phyloP scores from a whole-genome alignment of 2,113 vertebrate genomes.

The Hirundichthys speculiger region DNA sequence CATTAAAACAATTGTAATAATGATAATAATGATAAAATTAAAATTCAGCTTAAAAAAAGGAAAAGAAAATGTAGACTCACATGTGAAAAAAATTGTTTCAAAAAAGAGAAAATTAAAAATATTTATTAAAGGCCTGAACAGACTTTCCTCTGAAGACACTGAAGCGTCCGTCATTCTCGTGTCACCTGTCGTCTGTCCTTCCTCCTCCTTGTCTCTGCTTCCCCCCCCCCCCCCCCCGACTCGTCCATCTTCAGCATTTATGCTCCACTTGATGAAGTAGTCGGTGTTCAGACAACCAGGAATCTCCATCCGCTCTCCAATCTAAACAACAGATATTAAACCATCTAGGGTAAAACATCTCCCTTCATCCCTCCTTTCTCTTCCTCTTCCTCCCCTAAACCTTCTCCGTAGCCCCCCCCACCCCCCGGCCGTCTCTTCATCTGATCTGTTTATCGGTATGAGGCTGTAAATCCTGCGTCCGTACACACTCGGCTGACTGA shows the following conservation, averaged over 20 bases:
- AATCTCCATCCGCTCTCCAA: slow-evolving; percentile 69
- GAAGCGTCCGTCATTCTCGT: background rate
- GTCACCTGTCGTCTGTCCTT: background rate
- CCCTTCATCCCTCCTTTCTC: slow-evolving; percentile 20
- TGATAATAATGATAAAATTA: too few species aligned
- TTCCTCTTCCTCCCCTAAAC: slow-evolving; percentile 4
- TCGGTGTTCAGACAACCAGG: slow-evolving; percentile 39
- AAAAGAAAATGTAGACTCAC: too few species aligned
- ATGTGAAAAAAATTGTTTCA: too few species aligned
- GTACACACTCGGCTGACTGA: slow-evolving; percentile 59
- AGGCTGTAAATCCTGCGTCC: slow-evolving; percentile 67
- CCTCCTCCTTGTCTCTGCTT: background rate
- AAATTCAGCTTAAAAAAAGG: too few species aligned
- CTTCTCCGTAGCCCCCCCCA: too few species aligned
- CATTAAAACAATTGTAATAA: too few species aligned
- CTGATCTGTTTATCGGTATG: slow-evolving; percentile 73
- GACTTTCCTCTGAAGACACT: too few species aligned
- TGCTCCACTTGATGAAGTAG: slow-evolving; percentile 54
- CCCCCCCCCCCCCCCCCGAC: slow-evolving; percentile 4
- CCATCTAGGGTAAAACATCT: slow-evolving; percentile 77
- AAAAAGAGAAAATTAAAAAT: too few species aligned
- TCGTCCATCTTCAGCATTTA: slow-evolving; percentile 26
- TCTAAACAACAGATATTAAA: slow-evolving; percentile 68
- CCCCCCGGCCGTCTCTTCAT: slow-evolving; percentile 26
- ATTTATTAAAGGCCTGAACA: too few species aligned